A percentile compares a stretch with the other conserved stretches of the same genome.
Evolutionary conservation across 2,888 invertebrate genomes (phyloP).

Genomic region (Incurvaria masculella): DNA sequence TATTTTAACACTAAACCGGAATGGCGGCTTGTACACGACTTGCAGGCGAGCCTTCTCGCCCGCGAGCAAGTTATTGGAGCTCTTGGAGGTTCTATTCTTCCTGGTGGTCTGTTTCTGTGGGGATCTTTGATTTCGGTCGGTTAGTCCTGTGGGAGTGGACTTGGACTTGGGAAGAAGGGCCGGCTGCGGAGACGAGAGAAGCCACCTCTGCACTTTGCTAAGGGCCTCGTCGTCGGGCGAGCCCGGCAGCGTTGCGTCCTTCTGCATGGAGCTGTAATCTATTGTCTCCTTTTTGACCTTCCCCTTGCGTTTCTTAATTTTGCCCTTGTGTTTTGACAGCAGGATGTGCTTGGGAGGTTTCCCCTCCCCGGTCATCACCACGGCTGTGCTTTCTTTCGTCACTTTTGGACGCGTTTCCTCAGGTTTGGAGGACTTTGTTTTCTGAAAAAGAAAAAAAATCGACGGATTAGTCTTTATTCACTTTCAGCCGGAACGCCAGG

Average conservation of each 20-base stretch:
- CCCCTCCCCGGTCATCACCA: conserved; percentile 50
- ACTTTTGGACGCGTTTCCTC: conserved; percentile 35
- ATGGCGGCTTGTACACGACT: conserved; percentile 85
- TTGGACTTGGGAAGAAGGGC: conserved; percentile 74
- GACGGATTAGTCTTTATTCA: neutral
- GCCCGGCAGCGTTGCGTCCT: conserved; percentile 53
- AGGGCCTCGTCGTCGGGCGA: conserved; percentile 53
- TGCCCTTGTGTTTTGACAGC: conserved; percentile 45
- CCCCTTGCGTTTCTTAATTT: conserved; percentile 52
- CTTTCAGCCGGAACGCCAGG: neutral
- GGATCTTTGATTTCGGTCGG: conserved; percentile 46
- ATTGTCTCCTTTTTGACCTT: conserved; percentile 71
- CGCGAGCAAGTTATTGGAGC: conserved; percentile 66
- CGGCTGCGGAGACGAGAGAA: conserved; percentile 68
- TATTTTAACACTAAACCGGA: conserved; percentile 80
- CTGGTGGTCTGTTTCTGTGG: conserved; percentile 52
- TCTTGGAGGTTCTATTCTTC: conserved; percentile 60
- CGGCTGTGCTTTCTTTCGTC: conserved; percentile 38
- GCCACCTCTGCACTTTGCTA: conserved; percentile 85
- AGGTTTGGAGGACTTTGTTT: conserved; percentile 20
- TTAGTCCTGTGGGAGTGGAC: conserved; percentile 75
- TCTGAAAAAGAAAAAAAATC: neutral
- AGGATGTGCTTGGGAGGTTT: conserved; percentile 56
- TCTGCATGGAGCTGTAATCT: conserved; percentile 70
- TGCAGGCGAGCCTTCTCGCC: conserved; percentile 72